Percentiles rank a stretch among this genome's conserved stretches.
Evolutionary conservation across 2,797 vertebrate genomes (phyloP).

Genomic region (Neoniphon sammara): DNA sequence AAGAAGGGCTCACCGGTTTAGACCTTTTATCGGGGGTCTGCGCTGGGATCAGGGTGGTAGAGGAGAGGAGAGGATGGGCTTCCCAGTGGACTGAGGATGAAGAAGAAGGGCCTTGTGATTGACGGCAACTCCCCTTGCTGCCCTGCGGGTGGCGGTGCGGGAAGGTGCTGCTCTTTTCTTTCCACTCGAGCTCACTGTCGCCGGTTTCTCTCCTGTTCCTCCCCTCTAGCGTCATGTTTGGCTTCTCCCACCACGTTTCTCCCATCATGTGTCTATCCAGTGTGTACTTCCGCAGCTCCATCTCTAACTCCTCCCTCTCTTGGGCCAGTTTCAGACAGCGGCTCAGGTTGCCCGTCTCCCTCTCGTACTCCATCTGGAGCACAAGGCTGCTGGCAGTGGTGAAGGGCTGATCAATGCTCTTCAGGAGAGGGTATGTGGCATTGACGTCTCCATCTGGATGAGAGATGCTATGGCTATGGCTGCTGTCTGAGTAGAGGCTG

Average conservation of each 20-base stretch:
- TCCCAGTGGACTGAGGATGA: constrained; percentile 75
- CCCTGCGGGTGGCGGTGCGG: constrained; percentile 56
- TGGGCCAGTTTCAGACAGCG: constrained; percentile 81
- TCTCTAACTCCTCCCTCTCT: constrained; percentile 83
- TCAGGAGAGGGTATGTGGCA: constrained; percentile 67
- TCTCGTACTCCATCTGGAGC: constrained; percentile 87
- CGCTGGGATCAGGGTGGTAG: constrained; percentile 52
- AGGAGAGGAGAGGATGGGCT: constrained; percentile 52
- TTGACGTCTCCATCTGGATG: constrained; percentile 26
- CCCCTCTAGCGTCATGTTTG: constrained; percentile 2
- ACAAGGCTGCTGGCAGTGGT: constrained; percentile 79
- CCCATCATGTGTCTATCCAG: constrained; percentile 54
- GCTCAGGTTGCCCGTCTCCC: constrained; percentile 82
- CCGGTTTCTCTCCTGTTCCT: constrained; percentile 1
- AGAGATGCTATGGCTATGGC: constrained; percentile 36
- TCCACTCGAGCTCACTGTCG: constrained; percentile 55
- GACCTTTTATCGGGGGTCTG: constrained; percentile 14
- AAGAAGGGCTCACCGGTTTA: constrained; percentile 35
- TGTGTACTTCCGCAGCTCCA: constrained; percentile 76
- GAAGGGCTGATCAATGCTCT: constrained; percentile 51
- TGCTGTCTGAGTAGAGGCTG: constrained; percentile 71
- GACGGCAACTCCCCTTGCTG: constrained; percentile 43
- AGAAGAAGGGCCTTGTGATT: constrained; percentile 56
- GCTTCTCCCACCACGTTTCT: constrained; percentile 26
- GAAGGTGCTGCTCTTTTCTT: constrained; percentile 68